phyloP scores from a whole-genome alignment of 1,140 invertebrate species.

The Drosophila grimshawi region DNA sequence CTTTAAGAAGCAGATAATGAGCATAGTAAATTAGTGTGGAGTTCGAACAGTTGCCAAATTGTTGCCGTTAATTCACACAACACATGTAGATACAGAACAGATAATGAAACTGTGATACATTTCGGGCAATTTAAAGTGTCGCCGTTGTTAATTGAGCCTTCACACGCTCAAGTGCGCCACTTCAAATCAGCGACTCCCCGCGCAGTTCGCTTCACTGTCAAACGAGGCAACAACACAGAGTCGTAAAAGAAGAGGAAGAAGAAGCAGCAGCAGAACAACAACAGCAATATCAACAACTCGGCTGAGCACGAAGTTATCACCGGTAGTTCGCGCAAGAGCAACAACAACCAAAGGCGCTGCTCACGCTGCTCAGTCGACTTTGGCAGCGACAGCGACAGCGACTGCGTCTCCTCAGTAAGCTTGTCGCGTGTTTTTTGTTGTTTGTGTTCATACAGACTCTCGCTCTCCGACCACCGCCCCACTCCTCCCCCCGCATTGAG shows the following conservation, averaged over 20 bases:
- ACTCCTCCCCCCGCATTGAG: conserved; percentile 7
- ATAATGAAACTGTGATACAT: conserved; percentile 75
- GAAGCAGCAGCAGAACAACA: conserved; percentile 41
- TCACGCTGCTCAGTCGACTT: conserved; percentile 8
- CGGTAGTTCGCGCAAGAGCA: conserved; percentile 26
- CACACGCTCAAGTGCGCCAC: conserved; percentile 74
- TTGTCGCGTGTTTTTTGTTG: conserved; percentile 11
- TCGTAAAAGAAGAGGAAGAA: neutral
- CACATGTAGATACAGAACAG: conserved; percentile 49
- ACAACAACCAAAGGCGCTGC: conserved; percentile 30
- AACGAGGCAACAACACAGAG: conserved; percentile 40
- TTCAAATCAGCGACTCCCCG: conserved; percentile 47
- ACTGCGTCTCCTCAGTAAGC: neutral
- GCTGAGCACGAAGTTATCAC: conserved; percentile 21
- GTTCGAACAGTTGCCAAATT: conserved; percentile 49
- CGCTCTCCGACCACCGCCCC: neutral
- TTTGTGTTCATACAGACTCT: conserved; percentile 3
- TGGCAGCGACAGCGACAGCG: neutral
- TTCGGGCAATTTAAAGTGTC: conserved; percentile 45
- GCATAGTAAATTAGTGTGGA: conserved; percentile 21
- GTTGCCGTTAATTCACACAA: conserved; percentile 31
- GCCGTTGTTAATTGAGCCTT: conserved; percentile 76
- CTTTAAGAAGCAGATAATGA: conserved; percentile 21
- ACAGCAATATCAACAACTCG: conserved; percentile 17
- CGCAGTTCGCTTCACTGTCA: conserved; percentile 37